These are phyloP conservation scores for Erpornis zantholeuca DNA, from an alignment of 2,113 vertebrate genomes.

Conservation along the genomic window DNA sequence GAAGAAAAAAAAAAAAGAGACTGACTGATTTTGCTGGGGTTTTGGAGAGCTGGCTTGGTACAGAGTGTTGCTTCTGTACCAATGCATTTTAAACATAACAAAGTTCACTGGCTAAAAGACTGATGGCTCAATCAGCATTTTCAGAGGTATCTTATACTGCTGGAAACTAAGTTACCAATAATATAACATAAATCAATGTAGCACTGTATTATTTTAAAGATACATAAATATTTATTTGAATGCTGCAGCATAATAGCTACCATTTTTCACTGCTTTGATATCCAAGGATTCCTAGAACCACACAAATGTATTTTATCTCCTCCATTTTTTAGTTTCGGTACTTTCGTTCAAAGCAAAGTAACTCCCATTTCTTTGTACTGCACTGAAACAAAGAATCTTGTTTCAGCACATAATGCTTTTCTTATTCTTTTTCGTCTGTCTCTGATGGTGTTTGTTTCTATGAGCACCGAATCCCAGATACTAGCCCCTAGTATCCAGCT, in stretches of 20 bases:
- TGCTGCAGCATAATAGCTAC: not conserved
- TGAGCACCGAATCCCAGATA: not conserved
- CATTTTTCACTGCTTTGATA: constrained; percentile 32
- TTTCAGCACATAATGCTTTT: constrained; percentile 40
- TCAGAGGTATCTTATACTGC: not conserved
- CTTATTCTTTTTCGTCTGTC: not conserved
- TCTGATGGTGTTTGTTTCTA: not conserved
- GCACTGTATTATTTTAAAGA: not conserved
- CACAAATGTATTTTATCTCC: not conserved
- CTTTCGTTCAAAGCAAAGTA: constrained; percentile 16
- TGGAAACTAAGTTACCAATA: constrained; percentile 9
- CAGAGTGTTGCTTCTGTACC: not conserved
- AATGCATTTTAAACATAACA: not conserved
- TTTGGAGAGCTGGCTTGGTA: not conserved
- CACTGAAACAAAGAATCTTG: constrained; percentile 57
- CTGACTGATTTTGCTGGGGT: not conserved
- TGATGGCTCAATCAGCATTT: not conserved
- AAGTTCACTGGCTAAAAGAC: not conserved
- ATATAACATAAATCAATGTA: not conserved
- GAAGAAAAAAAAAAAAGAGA: not conserved
- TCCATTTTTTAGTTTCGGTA: not conserved
- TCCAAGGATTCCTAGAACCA: not conserved
- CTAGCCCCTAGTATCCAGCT: not conserved
- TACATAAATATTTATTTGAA: constrained; percentile 38
- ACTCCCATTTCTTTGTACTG: constrained; percentile 59